phyloP scores from a whole-genome alignment of 2,113 vertebrate genomes.

The Dasypus novemcinctus region DNA sequence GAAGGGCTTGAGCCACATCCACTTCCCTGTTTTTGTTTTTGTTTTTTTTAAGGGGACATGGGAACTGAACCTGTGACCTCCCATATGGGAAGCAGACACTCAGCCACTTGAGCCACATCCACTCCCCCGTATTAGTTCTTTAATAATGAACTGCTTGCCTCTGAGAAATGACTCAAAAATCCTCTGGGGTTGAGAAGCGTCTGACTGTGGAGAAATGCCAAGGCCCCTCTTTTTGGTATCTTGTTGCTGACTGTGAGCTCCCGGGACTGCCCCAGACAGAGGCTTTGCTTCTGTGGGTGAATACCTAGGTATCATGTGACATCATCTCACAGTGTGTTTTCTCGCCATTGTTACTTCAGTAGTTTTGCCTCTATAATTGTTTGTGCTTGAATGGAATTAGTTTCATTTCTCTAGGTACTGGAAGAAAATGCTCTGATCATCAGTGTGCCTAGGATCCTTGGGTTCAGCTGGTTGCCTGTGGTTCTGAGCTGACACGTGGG shows the following conservation, averaged over 20 bases:
- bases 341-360: neutral
- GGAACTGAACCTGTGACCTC: no score
- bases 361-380: neutral
- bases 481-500: neutral
- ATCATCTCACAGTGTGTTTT: neutral
- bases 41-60: no score
- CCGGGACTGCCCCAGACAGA: neutral
- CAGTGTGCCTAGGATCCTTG: neutral
- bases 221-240: neutral
- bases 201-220: neutral
- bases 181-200: neutral
- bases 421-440: neutral
- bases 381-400: neutral
- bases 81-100: no score
- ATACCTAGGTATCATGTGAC: neutral
- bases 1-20: no score
- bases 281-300: neutral
- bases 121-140: neutral
- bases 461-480: neutral
- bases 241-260: neutral
- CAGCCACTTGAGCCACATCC: no score
- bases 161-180: neutral
- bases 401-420: neutral
- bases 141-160: neutral
- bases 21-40: no score